Conservation (phyloP, 2,888 invertebrate genomes). For the Caenorhabditis sp. region DNA sequence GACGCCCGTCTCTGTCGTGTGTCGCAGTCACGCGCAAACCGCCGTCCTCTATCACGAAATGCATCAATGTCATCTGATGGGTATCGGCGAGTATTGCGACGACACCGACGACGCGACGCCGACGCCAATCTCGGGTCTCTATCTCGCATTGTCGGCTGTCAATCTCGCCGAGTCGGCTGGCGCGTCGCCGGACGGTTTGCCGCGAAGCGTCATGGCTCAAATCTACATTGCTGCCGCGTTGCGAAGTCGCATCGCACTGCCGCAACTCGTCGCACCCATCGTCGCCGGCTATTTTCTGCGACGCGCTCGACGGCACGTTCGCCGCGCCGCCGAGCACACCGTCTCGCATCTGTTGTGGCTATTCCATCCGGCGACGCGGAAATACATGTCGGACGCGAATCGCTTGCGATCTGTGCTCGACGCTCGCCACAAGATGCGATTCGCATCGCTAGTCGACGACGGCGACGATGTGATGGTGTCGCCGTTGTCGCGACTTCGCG, state of each 20-base stretch:
- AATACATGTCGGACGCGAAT: conserved; percentile 49
- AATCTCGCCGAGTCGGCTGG: conserved; percentile 69
- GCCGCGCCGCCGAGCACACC: conserved; percentile 45
- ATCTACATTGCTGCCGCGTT: conserved; percentile 51
- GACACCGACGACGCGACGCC: conserved; percentile 17
- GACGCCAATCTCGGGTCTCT: conserved; percentile 50
- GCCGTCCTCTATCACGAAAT: conserved; percentile 69
- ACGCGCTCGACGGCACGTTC: conserved; percentile 61
- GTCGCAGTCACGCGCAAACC: conserved; percentile 66
- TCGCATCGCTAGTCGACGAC: conserved; percentile 33
- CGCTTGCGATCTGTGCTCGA: conserved; percentile 27
- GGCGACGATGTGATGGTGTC: conserved; percentile 44
- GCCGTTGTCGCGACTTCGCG: conserved; percentile 57
- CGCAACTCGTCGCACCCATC: conserved; percentile 53
- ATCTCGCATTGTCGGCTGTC: conserved; percentile 66
- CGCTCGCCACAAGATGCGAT: conserved; percentile 15
- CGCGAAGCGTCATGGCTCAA: conserved; percentile 47
- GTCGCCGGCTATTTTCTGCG: conserved; percentile 63
- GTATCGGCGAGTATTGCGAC: conserved; percentile 40
- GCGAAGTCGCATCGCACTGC: conserved; percentile 54
- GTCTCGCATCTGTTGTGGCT: conserved; percentile 56
- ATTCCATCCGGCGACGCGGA: conserved; percentile 62
- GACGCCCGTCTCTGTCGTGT: conserved; percentile 60
- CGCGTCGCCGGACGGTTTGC: conserved; percentile 49
- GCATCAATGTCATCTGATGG: conserved; percentile 64